Percentiles rank a stretch among this genome's conserved stretches.
These are phyloP conservation scores for Ceratina japonica DNA, from an alignment of 1,140 invertebrate species.

Conservation along the genomic window DNA sequence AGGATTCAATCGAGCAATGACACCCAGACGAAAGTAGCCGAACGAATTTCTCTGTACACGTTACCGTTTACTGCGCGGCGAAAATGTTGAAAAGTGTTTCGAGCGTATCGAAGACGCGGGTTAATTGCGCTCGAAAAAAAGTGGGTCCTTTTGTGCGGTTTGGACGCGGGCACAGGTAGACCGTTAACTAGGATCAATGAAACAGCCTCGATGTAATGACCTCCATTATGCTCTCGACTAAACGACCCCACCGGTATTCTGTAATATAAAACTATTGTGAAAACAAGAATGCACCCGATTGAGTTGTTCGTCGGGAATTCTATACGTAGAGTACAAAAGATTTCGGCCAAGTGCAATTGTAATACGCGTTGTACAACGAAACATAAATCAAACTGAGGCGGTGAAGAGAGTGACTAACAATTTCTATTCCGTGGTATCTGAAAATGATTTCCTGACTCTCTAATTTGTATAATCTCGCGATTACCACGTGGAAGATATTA, in stretches of 20 bases:
- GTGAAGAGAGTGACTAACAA: too few species aligned
- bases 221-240: constrained; percentile 32
- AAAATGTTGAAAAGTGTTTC: constrained; percentile 54
- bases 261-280: not conserved
- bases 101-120: constrained; percentile 53
- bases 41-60: constrained; percentile 32
- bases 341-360: not conserved
- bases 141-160: constrained; percentile 22
- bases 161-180: constrained; percentile 27
- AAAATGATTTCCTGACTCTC: not conserved
- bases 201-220: constrained; percentile 15
- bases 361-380: too few species aligned
- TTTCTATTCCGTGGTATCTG: too few species aligned
- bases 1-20: not conserved
- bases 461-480: not conserved
- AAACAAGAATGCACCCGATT: not conserved
- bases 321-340: not conserved
- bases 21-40: too few species aligned
- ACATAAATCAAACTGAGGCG: too few species aligned
- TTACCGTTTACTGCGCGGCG: constrained; percentile 18
- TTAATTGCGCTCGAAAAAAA: constrained; percentile 55
- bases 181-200: constrained; percentile 49
- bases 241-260: not conserved
- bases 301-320: not conserved
- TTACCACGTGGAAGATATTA: not conserved